Base-by-base conservation (phyloP, 1,140 invertebrate species). In the Galleria mellonella region DNA sequence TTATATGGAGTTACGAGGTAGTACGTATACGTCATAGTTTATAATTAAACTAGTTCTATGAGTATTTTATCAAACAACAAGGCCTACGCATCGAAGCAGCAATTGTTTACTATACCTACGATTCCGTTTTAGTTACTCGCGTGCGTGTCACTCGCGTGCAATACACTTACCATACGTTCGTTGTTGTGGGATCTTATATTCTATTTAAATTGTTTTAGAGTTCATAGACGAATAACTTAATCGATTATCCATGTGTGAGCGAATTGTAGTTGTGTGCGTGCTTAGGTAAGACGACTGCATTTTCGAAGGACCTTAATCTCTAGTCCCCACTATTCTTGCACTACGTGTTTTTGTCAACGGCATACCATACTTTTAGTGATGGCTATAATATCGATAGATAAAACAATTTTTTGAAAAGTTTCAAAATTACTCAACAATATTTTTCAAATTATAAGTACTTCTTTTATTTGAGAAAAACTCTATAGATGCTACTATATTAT, bases 101-200 rank as follows among this genome's bases (percentile, higher is more conserved):
- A 72, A 71, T 81, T 78, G 77, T 83, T 78, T 82, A 82, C 75
- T 73, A 78, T 70, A 66, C 51, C 56, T 74, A 71, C 70, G 67
- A 72, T 67, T 70, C 60, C 72, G 62, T 76, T 74, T 69, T 71
- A 70, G 60, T 68, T 64, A 66, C 55, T 64, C 57, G 64, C 60
- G 58, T 58, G 64, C 58, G 53, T 59, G 52, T 48, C 48, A 48
- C 51, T 47, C 57, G 58, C 55, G 54, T 68, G 53, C 63, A 65
- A 57, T 43, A 36, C 29, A 40, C 9, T 8, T 17, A 11, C 9
- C 35, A 41, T 49, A 31, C 32, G 39, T 30, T 15, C 36, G 12
- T 14, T n/a, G 9, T 13, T 36, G 27, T 37, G 28, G 37, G 9
- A 33, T 31, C 47, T 13, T 56, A 15, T 17, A 50, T 46, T 50